These are phyloP conservation scores for Ovibos moschatus DNA, from an alignment of 2,113 vertebrate species.

Conservation along the genomic window DNA sequence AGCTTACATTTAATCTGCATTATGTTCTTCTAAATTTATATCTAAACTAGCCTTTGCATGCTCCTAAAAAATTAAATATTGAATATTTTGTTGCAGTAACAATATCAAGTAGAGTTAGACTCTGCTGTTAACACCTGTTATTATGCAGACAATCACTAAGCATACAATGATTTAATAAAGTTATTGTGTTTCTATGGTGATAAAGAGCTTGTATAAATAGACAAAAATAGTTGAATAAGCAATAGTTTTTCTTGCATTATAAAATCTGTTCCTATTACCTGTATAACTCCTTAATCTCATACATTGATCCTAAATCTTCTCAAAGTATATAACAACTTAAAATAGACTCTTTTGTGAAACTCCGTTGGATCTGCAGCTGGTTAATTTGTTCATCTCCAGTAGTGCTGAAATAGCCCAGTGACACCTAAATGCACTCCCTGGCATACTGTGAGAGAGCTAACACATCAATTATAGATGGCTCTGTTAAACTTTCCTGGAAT, in stretches of 20 bases:
- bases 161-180: conserved; percentile 31
- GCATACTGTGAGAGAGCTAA: background rate
- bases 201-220: background rate
- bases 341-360: conserved; percentile 51
- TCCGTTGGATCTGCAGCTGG: background rate
- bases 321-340: conserved; percentile 27
- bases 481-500: conserved; percentile 49
- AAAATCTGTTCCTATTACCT: conserved; percentile 41
- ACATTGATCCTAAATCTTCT: conserved; percentile 20
- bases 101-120: conserved; percentile 2
- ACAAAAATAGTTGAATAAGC: conserved; percentile 32
- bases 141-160: conserved; percentile 8
- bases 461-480: conserved; percentile 42
- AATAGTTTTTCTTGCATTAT: conserved; percentile 20
- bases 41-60: background rate
- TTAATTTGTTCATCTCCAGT: conserved; percentile 54
- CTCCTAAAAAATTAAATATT: conserved; percentile 29
- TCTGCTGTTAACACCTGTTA: background rate
- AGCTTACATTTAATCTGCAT: background rate
- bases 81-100: background rate
- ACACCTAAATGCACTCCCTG: conserved; percentile 48
- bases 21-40: background rate
- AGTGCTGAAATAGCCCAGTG: conserved; percentile 36
- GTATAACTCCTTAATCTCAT: conserved; percentile 49
- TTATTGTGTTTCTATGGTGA: conserved; percentile 53